These are phyloP conservation scores for Poeciliopsis gracilis DNA, from an alignment of 2,797 vertebrate genomes.

Conservation along the genomic window DNA sequence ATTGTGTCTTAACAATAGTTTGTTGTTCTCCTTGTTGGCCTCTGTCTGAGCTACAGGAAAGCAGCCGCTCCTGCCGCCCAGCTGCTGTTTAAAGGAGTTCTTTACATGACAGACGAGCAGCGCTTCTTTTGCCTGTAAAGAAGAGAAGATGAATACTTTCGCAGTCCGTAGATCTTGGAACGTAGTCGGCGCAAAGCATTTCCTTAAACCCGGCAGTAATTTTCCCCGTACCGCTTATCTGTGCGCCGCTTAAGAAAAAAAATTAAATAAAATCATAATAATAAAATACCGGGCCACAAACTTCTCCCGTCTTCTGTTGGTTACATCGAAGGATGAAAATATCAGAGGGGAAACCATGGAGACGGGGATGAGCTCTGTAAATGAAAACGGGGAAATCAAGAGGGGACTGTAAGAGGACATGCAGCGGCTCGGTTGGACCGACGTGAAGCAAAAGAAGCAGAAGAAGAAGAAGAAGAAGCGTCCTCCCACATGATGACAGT, in stretches of 20 bases:
- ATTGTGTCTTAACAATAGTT: too few relatives aligned
- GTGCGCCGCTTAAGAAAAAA: neutral
- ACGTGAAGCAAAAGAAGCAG: slow-evolving; percentile 25
- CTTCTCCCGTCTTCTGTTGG: neutral
- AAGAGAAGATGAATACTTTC: neutral
- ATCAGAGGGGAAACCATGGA: neutral
- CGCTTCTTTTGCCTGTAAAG: neutral
- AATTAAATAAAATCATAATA: too few relatives aligned
- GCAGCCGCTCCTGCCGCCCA: neutral
- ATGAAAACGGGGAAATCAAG: slow-evolving; percentile 21
- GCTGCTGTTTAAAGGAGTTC: neutral
- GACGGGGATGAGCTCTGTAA: neutral
- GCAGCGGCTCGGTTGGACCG: slow-evolving; percentile 23
- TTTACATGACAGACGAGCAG: neutral
- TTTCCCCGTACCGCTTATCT: neutral
- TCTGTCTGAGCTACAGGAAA: neutral
- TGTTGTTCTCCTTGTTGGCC: too few relatives aligned
- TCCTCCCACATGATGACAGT: slow-evolving; percentile 38
- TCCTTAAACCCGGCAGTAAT: neutral
- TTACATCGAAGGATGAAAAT: neutral
- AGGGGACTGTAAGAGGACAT: neutral
- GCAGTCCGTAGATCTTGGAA: neutral
- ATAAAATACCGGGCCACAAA: neutral
- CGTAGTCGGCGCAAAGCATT: neutral
- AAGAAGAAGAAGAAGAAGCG: slow-evolving; percentile 19